phyloP scores from a whole-genome alignment of 2,113 vertebrate genomes.

The Phyllostomus hastatus region DNA sequence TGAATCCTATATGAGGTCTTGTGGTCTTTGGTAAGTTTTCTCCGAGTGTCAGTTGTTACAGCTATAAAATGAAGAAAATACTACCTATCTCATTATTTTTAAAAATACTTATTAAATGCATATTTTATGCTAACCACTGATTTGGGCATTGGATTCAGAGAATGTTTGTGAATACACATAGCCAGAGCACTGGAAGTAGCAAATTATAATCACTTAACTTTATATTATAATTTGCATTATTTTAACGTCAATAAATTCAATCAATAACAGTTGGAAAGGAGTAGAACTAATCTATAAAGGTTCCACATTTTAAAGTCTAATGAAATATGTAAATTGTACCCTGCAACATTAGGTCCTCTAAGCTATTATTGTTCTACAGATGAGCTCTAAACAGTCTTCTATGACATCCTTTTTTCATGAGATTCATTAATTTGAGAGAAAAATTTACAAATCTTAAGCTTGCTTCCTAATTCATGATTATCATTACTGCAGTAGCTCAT shows the following conservation, averaged over 20 bases:
- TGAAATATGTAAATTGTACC: neutral
- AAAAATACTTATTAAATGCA: slow-evolving; percentile 4
- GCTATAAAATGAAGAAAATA: slow-evolving; percentile 54
- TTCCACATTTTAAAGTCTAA: neutral
- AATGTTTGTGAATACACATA: neutral
- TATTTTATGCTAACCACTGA: slow-evolving; percentile 47
- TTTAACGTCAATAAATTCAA: neutral
- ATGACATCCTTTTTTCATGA: neutral
- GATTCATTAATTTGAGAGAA: neutral
- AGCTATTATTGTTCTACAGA: neutral
- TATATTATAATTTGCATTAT: slow-evolving; percentile 17
- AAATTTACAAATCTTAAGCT: neutral
- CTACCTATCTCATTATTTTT: slow-evolving; percentile 45
- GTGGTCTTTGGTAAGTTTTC: slow-evolving; percentile 44
- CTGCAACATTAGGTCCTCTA: neutral
- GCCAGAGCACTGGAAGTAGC: neutral
- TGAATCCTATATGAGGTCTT: slow-evolving; percentile 46
- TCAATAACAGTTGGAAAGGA: neutral
- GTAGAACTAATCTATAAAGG: neutral
- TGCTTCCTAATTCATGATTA: neutral
- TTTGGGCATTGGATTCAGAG: neutral
- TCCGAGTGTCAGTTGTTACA: slow-evolving; percentile 46
- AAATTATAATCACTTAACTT: neutral
- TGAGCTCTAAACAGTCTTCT: neutral
- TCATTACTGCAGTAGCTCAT: neutral